These are phyloP conservation scores for Papilio elwesi DNA, from an alignment of 2,888 invertebrate genomes.

Conservation along the genomic window DNA sequence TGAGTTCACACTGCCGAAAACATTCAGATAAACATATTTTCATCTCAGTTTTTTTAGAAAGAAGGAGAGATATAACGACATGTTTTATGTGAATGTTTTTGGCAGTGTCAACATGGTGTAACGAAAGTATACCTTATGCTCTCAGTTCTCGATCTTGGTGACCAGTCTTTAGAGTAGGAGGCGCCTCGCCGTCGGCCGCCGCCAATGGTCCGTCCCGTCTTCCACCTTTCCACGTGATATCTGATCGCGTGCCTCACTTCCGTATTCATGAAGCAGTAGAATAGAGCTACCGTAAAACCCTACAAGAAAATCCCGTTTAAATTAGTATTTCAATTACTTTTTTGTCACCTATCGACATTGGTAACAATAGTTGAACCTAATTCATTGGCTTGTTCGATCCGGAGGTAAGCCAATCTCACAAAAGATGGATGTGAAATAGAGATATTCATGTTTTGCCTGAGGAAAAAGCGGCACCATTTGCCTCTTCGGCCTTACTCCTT, in stretches of 20 bases:
- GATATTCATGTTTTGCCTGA: too few species aligned
- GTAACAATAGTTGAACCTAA: too few species aligned
- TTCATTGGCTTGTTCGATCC: too few species aligned
- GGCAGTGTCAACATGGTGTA: not conserved
- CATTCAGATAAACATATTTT: not conserved
- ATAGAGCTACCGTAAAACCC: conserved; percentile 95
- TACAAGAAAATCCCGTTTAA: conserved; percentile 64
- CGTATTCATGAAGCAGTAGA: conserved; percentile 96
- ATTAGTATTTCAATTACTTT: not conserved
- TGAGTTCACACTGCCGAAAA: too few species aligned
- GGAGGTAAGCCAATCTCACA: too few species aligned
- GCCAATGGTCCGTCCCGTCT: conserved; percentile 86
- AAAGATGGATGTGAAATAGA: too few species aligned
- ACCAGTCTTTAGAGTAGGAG: conserved; percentile 92
- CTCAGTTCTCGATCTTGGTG: conserved; percentile 91
- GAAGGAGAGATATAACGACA: not conserved
- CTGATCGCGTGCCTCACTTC: conserved; percentile 94
- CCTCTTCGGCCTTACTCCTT: too few species aligned
- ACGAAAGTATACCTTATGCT: conserved; percentile 87
- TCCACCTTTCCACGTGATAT: conserved; percentile 93
- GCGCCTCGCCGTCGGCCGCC: conserved; percentile 87
- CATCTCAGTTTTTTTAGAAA: too few species aligned
- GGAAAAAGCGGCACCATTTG: too few species aligned
- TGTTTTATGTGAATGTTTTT: not conserved
- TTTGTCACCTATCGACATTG: too few species aligned